These are phyloP conservation scores for Guaruba guarouba DNA, from an alignment of 2,113 vertebrate species.

Conservation along the genomic window DNA sequence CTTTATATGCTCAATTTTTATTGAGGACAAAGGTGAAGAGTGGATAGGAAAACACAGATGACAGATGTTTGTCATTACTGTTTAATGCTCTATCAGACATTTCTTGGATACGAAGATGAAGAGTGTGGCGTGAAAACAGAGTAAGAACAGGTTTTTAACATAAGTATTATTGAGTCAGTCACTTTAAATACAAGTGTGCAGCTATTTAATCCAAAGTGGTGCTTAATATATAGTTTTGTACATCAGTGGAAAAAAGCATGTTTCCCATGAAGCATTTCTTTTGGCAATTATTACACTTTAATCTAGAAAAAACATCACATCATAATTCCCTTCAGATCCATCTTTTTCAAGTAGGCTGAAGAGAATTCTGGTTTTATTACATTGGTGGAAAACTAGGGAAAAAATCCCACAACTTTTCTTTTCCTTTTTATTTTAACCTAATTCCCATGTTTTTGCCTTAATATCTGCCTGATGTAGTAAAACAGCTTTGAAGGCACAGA, in stretches of 20 bases:
- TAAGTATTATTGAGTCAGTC: not conserved
- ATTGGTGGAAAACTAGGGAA: not conserved
- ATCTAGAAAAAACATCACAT: not conserved
- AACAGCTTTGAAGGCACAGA: not conserved
- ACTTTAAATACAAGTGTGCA: not conserved
- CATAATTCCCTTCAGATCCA: not conserved
- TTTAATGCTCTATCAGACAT: not conserved
- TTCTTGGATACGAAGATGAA: not conserved
- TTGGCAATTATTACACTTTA: not conserved
- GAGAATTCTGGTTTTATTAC: not conserved
- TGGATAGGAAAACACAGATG: conserved; percentile 6
- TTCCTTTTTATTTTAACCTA: not conserved
- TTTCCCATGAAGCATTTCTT: not conserved
- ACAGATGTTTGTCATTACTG: conserved; percentile 7
- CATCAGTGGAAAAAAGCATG: accelerated
- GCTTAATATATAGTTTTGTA: not conserved
- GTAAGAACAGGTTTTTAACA: not conserved
- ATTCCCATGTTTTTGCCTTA: not conserved
- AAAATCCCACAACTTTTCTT: not conserved
- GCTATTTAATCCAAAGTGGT: not conserved
- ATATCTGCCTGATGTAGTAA: not conserved
- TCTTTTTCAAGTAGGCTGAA: not conserved
- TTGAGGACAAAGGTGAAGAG: conserved; percentile 16
- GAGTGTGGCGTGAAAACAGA: not conserved
- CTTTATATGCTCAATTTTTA: not conserved